phyloP scores from a whole-genome alignment of 2,888 invertebrate species.

The Neocrepidodera transversa region DNA sequence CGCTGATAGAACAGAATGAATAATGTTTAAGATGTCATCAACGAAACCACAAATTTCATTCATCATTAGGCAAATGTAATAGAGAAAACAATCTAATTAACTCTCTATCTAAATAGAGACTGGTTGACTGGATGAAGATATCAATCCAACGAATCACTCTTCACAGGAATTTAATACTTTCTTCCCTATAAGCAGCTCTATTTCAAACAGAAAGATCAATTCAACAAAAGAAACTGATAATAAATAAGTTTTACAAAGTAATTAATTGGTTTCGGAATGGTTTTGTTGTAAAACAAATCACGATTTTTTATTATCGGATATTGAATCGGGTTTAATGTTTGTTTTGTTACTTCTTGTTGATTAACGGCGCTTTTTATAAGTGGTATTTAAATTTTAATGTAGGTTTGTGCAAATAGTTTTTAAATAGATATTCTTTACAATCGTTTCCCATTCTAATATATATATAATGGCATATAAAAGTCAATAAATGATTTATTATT shows the following conservation, averaged over 20 bases:
- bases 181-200: not conserved
- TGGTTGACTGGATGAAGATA: slow-evolving; percentile 10
- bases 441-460: no score
- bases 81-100: not conserved
- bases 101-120: not conserved
- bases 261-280: slow-evolving; percentile 46
- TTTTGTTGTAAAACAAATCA: slow-evolving; percentile 48
- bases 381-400: no score
- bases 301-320: slow-evolving; percentile 49
- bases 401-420: no score
- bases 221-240: slow-evolving; percentile 44
- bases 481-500: no score
- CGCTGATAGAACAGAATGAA: not conserved
- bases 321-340: slow-evolving; percentile 46
- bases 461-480: no score
- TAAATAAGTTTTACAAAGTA: slow-evolving; percentile 43
- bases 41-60: not conserved
- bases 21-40: not conserved
- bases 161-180: slow-evolving; percentile 6
- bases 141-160: slow-evolving; percentile 15
- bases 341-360: no score
- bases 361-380: no score
- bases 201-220: slow-evolving; percentile 33
- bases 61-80: slow-evolving; percentile 4
- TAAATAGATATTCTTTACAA: no score